These are phyloP conservation scores for Stegostoma tigrinum DNA, from an alignment of 2,113 vertebrate genomes.

Conservation along the genomic window DNA sequence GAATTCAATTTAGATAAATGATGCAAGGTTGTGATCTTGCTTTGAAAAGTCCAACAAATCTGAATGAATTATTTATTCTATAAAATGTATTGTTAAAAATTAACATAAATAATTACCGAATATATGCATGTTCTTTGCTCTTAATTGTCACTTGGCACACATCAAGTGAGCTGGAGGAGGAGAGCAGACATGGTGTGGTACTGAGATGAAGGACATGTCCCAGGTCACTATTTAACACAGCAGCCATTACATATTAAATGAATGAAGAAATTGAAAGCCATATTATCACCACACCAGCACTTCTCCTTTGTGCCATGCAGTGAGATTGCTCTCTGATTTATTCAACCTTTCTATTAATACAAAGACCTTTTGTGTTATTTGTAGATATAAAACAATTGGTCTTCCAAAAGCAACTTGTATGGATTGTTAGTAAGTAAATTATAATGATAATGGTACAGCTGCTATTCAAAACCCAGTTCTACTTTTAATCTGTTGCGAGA, in stretches of 20 bases:
- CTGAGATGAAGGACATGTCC: not conserved
- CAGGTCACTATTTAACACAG: not conserved
- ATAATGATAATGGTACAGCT: not conserved
- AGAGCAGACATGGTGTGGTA: not conserved
- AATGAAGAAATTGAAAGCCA: not conserved
- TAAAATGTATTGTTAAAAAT: not conserved
- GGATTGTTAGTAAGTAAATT: not conserved
- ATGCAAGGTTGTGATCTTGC: not conserved
- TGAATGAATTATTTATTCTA: conserved; percentile 2
- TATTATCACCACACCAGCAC: not conserved
- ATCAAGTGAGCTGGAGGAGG: too few relatives aligned
- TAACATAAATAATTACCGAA: conserved; percentile 22
- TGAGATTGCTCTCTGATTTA: not conserved
- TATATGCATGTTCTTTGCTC: not conserved
- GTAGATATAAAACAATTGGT: not conserved
- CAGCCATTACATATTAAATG: not conserved
- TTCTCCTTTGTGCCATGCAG: not conserved
- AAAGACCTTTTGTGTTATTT: not conserved
- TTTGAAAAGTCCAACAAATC: not conserved
- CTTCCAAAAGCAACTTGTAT: not conserved
- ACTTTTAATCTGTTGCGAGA: not conserved
- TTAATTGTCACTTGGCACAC: too few relatives aligned
- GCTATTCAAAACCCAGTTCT: not conserved
- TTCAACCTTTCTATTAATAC: not conserved
- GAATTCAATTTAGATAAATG: conserved; percentile 10